A percentile compares a stretch with the other conserved stretches of the same genome.
phyloP scores from a whole-genome alignment of 2,113 vertebrate species.

The Phrynosoma platyrhinos region DNA sequence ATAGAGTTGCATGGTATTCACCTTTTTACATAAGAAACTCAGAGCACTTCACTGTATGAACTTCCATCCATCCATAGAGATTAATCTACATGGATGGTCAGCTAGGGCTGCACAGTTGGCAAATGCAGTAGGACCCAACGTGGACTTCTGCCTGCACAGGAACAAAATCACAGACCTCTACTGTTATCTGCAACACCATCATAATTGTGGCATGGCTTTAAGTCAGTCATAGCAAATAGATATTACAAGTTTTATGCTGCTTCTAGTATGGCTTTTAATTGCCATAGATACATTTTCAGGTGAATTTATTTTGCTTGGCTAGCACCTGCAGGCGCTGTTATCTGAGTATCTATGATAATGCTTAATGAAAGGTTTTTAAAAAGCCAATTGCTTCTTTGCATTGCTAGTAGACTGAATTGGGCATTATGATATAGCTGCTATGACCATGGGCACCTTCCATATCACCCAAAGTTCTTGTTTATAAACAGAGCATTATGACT shows the following conservation, averaged over 20 bases:
- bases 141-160: conserved; percentile 52
- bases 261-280: conserved; percentile 14
- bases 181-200: conserved; percentile 40
- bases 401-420: neutral
- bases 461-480: neutral
- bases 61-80: conserved; percentile 45
- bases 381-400: neutral
- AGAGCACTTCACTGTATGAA: conserved; percentile 54
- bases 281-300: neutral
- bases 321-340: neutral
- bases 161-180: conserved; percentile 49
- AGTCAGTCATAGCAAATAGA: conserved; percentile 45
- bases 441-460: conserved; percentile 8
- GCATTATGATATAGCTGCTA: neutral
- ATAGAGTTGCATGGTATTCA: conserved; percentile 61
- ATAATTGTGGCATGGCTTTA: conserved; percentile 69
- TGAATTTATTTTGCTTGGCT: conserved; percentile 18
- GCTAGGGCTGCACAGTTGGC: conserved; percentile 38
- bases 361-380: neutral
- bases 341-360: neutral
- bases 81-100: conserved; percentile 18
- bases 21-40: conserved; percentile 15
- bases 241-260: conserved; percentile 7
- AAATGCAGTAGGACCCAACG: conserved; percentile 38
- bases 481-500: neutral